Conservation (phyloP, 2,888 invertebrate species). For the Chrysomela aeneicollis region DNA sequence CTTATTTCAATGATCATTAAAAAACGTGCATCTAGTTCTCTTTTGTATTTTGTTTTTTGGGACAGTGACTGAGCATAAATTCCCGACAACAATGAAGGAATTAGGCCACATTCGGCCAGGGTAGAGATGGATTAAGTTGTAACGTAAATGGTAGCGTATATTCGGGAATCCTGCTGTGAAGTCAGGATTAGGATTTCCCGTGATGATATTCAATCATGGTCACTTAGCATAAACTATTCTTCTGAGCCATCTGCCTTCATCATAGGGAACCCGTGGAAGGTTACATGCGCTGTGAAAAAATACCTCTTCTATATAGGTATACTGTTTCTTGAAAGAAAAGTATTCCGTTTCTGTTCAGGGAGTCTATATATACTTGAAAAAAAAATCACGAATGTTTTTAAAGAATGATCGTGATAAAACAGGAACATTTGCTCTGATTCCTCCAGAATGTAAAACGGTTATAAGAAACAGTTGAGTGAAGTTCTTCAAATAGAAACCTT, state of each 20-base stretch:
- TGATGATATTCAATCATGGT: slow-evolving; percentile 2
- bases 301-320: too few relatives aligned
- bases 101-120: slow-evolving; percentile 10
- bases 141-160: slow-evolving; percentile 14
- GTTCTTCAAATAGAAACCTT: too few relatives aligned
- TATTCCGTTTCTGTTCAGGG: too few relatives aligned
- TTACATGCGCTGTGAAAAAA: too few relatives aligned
- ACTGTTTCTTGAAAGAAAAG: too few relatives aligned
- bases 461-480: too few relatives aligned
- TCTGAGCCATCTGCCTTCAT: not conserved
- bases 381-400: too few relatives aligned
- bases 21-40: not conserved
- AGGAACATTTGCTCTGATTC: too few relatives aligned
- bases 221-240: not conserved
- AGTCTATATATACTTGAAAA: too few relatives aligned
- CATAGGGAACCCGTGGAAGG: not conserved
- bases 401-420: too few relatives aligned
- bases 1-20: too few relatives aligned
- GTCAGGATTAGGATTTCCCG: slow-evolving; percentile 8
- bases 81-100: slow-evolving; percentile 9
- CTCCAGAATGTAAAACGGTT: too few relatives aligned
- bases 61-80: slow-evolving; percentile 15
- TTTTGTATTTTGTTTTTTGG: not conserved
- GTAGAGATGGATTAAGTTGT: slow-evolving; percentile 6
- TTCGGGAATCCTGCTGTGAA: slow-evolving; percentile 8